These are phyloP conservation scores for Zoanthus solanderi DNA, from an alignment of 92 coral and sea anemone species.

Conservation along the genomic window DNA sequence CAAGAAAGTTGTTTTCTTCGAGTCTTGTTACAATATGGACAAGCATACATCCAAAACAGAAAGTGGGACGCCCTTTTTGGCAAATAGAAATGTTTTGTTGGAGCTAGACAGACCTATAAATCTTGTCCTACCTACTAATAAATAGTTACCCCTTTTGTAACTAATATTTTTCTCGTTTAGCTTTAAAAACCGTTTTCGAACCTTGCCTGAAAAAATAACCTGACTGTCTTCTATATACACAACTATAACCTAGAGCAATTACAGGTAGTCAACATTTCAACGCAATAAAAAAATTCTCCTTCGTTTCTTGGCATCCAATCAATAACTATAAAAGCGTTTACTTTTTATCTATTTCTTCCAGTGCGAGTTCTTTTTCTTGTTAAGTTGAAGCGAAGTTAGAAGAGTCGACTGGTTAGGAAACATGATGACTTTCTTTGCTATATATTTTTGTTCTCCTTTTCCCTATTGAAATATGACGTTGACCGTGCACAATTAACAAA, in stretches of 20 bases:
- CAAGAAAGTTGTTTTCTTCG: too few relatives aligned
- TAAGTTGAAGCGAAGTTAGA: background rate
- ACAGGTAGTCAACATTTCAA: background rate
- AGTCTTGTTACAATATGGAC: background rate
- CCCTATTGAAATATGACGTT: too few relatives aligned
- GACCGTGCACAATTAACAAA: too few relatives aligned
- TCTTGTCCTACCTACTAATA: slow-evolving; percentile 6
- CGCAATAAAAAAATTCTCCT: background rate
- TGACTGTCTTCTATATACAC: slow-evolving; percentile 3
- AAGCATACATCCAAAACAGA: background rate
- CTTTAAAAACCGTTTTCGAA: background rate
- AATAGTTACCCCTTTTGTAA: slow-evolving; percentile 24
- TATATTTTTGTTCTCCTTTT: too few relatives aligned
- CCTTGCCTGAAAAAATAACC: slow-evolving; percentile 28
- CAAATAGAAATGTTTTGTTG: background rate
- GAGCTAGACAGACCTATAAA: background rate
- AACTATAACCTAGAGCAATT: background rate
- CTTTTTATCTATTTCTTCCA: background rate
- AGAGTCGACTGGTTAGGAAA: too few relatives aligned
- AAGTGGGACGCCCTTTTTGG: background rate
- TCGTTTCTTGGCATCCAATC: background rate
- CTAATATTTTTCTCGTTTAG: background rate
- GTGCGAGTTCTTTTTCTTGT: background rate
- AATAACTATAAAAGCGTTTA: background rate
- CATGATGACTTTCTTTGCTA: too few relatives aligned